These are phyloP conservation scores for Todiramphus chloris DNA, from an alignment of 2,113 vertebrate genomes.

Conservation along the genomic window DNA sequence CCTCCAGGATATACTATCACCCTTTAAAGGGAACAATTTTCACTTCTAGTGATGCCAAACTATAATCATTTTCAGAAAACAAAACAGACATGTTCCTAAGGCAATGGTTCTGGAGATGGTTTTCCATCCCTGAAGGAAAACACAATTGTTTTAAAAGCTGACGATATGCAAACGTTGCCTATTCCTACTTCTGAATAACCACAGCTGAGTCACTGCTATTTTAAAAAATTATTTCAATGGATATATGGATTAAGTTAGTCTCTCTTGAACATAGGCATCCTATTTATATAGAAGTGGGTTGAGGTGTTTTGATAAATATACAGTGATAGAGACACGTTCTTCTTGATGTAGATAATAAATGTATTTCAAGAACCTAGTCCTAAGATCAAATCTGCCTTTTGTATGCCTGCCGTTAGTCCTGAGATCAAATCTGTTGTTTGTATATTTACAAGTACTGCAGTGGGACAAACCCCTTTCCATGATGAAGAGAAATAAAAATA, in stretches of 20 bases:
- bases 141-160: background rate
- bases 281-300: background rate
- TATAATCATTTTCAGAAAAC: background rate
- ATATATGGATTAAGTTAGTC: background rate
- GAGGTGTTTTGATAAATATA: background rate
- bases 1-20: background rate
- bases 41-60: background rate
- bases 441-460: rapidly evolving
- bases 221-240: background rate
- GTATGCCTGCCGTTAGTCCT: too few species aligned
- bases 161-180: background rate
- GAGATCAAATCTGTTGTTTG: too few species aligned
- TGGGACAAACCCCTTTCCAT: background rate
- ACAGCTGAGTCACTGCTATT: background rate
- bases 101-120: background rate
- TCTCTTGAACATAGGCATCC: background rate
- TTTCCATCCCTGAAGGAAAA: background rate
- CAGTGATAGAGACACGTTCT: background rate
- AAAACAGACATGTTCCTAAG: background rate
- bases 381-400: background rate
- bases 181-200: background rate
- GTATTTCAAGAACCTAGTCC: background rate
- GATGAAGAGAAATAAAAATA: background rate
- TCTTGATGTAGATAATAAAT: background rate
- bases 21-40: background rate